phyloP scores from a whole-genome alignment of 1,140 invertebrate genomes.

The Drosophila malerkotliana region DNA sequence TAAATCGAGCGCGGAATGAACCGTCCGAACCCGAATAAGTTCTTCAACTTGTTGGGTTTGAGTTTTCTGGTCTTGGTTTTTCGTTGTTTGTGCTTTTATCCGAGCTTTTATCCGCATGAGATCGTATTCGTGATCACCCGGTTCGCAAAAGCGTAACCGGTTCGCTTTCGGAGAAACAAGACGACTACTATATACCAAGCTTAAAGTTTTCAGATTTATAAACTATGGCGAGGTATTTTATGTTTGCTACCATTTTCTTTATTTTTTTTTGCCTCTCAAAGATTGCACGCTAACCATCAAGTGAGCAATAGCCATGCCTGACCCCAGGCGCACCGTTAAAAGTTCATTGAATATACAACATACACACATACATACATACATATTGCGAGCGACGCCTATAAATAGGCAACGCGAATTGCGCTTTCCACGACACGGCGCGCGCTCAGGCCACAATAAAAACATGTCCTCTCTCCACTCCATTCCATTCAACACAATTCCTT shows the following conservation, averaged over 20 bases:
- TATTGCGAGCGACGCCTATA: conserved; percentile 38
- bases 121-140: neutral
- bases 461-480: conserved; percentile 12
- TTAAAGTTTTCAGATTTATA: neutral
- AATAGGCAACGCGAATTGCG: conserved; percentile 51
- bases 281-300: neutral
- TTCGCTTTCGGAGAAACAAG: neutral
- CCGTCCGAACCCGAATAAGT: no score
- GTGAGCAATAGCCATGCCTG: conserved; percentile 16
- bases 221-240: neutral
- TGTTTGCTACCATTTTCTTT: neutral
- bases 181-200: neutral
- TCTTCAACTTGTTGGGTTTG: neutral
- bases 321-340: conserved; percentile 22
- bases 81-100: neutral
- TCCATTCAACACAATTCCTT: neutral
- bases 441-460: conserved; percentile 27
- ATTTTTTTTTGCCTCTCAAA: neutral
- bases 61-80: neutral
- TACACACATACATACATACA: neutral
- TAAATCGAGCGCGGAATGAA: neutral
- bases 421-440: conserved; percentile 23
- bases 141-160: neutral
- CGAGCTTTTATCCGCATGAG: no score
- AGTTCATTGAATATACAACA: conserved; percentile 51